Percentiles rank a stretch among this genome's conserved stretches.
Evolutionary conservation across 2,797 vertebrate species (phyloP).

Genomic region (Simalia tracyae): DNA sequence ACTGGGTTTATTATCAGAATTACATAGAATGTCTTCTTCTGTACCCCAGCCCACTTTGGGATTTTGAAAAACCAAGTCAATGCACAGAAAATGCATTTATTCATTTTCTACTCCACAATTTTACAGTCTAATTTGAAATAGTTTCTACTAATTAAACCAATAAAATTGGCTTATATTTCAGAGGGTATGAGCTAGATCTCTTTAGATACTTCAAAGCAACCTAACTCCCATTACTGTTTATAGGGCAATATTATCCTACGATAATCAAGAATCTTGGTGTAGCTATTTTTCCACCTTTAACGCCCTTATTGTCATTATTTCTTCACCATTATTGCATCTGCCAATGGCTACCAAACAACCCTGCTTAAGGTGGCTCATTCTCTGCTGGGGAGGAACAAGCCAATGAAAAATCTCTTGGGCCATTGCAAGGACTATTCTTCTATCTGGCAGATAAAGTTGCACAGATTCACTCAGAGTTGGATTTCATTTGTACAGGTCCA

Average conservation of each 20-base stretch:
- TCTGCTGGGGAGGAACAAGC: not conserved
- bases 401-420: not conserved
- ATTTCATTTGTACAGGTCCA: not conserved
- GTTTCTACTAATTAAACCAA: not conserved
- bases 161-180: not conserved
- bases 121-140: not conserved
- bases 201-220: not conserved
- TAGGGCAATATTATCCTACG: not conserved
- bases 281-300: not conserved
- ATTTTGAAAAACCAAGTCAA: not conserved
- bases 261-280: not conserved
- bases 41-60: not conserved
- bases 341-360: not conserved
- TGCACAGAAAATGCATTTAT: not conserved
- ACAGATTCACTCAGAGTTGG: not conserved
- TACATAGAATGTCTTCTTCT: not conserved
- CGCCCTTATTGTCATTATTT: not conserved
- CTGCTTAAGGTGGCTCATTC: not conserved
- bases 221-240: not conserved
- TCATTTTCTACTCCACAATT: not conserved
- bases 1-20: not conserved
- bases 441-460: not conserved
- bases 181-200: not conserved
- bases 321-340: not conserved
- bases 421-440: not conserved